Base-by-base conservation (phyloP, 2,113 vertebrate genomes). In the Herpailurus yagouaroundi region DNA sequence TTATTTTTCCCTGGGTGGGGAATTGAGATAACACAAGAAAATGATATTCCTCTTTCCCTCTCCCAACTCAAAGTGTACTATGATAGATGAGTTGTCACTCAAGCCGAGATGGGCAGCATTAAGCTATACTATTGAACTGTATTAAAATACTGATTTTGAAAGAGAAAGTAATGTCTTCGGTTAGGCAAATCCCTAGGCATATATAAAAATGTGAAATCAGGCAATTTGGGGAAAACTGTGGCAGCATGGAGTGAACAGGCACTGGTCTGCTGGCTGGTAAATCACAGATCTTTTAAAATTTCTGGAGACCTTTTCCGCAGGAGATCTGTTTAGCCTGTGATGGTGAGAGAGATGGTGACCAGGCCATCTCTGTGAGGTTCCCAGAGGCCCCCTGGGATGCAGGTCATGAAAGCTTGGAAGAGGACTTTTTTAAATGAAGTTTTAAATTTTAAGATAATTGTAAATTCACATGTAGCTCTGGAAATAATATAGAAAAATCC, bases 61-160 rank as follows among this genome's bases (percentile, higher is more conserved):
- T 80, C 38, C 66, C 83, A 68, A 41, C 21, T 31, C 29, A 38
- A 81, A 63, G 57, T 9, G 3, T 79, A 79, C 11, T 52, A 2
- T 29, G 25, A 73, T 27, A 50, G 45, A 31, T 55, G 84, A 89
- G 55, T 12, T 89, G 63, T 18, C 33, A 52, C 29, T 91, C 76
- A 68, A 33, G 69, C 77, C 27, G 10, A 83, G 31, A 55, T 7
- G 68, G 71, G 63, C 13, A 74, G 4, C 13, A 23, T 31, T 29
- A 81, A 76, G 80, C 83, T 69, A 2, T 36, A 63, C 18, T 86
- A 21, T 52, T 45, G 60, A 66, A 45, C 55, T 38, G 27, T 38
- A 68, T 82, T 96, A 80, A 89, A 80, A 82, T 92, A 31, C 74
- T 97, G 79, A 88, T 69, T 77, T 55, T 97, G 88, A 96, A 88